Evolutionary conservation across 2,797 vertebrate genomes (phyloP).

Genomic region (Gymnodraco acuticeps): DNA sequence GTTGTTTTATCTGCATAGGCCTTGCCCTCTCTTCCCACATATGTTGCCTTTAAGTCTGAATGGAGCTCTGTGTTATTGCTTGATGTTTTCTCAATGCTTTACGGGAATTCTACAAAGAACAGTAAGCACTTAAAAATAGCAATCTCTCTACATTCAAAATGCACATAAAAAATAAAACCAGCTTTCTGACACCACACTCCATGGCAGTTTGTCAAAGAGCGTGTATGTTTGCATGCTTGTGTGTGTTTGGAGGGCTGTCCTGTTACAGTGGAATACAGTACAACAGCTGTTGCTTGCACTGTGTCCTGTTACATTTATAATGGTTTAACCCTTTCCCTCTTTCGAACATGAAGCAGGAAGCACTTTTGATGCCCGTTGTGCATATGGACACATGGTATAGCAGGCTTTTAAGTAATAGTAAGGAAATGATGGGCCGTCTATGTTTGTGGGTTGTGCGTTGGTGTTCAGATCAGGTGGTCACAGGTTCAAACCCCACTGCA

Average conservation of each 20-base stretch:
- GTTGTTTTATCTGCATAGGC: constrained; percentile 13
- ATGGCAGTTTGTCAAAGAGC: constrained; percentile 33
- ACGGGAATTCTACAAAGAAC: constrained; percentile 11
- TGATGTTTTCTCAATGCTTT: constrained; percentile 6
- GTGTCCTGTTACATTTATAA: constrained; percentile 77
- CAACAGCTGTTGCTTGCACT: constrained; percentile 71
- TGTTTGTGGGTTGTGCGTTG: no score
- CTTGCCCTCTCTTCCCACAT: constrained; percentile 15
- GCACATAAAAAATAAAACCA: constrained; percentile 43
- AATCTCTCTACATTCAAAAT: constrained; percentile 23
- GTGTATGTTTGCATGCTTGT: neutral
- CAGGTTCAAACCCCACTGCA: no score
- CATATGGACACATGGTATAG: constrained; percentile 35
- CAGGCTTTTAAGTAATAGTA: constrained; percentile 51
- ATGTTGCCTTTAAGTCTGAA: constrained; percentile 20
- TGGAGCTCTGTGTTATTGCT: constrained; percentile 23
- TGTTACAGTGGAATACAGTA: constrained; percentile 58
- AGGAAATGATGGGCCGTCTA: constrained; percentile 20
- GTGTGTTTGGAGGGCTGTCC: constrained; percentile 3
- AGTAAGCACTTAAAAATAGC: constrained; percentile 43
- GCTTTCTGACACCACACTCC: constrained; percentile 41
- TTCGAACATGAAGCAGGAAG: constrained; percentile 54
- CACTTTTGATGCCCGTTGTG: constrained; percentile 52
- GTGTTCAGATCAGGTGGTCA: no score
- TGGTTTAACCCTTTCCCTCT: constrained; percentile 48